Evolutionary conservation across 2,888 invertebrate species (phyloP), one percentile per base, ranked within the genome.

Genomic region (Andrena marginata): DNA sequence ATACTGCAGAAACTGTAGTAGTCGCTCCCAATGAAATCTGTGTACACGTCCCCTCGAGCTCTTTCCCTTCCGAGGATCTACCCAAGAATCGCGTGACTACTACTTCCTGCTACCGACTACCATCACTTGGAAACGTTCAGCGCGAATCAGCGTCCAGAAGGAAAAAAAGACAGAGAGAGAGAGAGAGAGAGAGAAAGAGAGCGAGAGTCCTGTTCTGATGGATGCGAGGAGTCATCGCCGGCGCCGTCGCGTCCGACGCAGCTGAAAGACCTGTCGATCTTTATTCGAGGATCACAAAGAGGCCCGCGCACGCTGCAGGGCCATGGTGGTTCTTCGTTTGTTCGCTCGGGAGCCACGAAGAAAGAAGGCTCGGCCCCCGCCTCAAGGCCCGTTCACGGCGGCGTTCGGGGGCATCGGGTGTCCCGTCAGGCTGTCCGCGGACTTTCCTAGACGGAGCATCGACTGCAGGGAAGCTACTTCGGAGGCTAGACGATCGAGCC

Each of bases 391-490:
- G 56, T 33, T 88, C 59, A 77, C 78, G 26, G 72, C 48, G 51
- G 75, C 80, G 42, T 82, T 86, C 29, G 70, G 16, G 2, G 77
- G 74, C 51, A 78, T 51, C 3, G 87, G 26, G 49, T 89, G 89
- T 16, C 81, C 85, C 26, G 88, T 64, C 16, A 89, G 63, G 56
- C 82, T 81, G 49, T 89, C 89, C 20, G 85, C 94, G 49, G 90
- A 85, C 75, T 93, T 96, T 90, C 96, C 96, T 89, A 96, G 95
- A 83, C 96, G 96, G 95, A 97, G 96, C 95, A 97, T 96, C 91
- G 97, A 97, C 94, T 98, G 98, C 7, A 99, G 96, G 86, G 97
- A 97, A 69, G 98, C 98, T 86, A 99, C 98, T 94, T 99, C 99
- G 1, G 97, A 97, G 49, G 98, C 98, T 31, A 99, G 96, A 89